Evolutionary conservation across 2,797 vertebrate species (phyloP).

Genomic region (Intellagama lesueurii): DNA sequence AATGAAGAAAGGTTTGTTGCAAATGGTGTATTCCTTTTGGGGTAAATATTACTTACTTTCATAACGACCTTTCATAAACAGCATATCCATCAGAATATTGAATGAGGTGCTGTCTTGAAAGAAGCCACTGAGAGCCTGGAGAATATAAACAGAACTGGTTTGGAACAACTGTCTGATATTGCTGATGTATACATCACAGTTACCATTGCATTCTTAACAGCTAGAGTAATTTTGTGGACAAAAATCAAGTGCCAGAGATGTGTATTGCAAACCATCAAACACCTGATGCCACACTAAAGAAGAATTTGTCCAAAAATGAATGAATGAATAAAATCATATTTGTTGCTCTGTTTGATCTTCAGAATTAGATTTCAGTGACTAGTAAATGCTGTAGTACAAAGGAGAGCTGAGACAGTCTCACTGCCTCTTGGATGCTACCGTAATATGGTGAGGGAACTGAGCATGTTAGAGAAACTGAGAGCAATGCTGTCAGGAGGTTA

Average conservation of each 20-base stretch:
- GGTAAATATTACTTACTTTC: conserved; percentile 84
- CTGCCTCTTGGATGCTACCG: no score
- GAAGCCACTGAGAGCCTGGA: conserved; percentile 87
- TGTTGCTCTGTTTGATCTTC: not conserved
- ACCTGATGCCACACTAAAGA: not conserved
- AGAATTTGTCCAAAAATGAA: not conserved
- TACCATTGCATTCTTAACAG: not conserved
- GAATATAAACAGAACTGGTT: conserved; percentile 54
- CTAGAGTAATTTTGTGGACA: not conserved
- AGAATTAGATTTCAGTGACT: not conserved
- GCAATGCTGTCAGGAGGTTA: no score
- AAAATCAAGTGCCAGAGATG: not conserved
- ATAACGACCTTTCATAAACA: conserved; percentile 89
- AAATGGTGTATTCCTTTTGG: conserved; percentile 12
- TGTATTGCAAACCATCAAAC: not conserved
- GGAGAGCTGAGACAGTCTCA: not conserved
- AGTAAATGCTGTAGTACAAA: not conserved
- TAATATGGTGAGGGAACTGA: no score
- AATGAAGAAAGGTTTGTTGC: not conserved
- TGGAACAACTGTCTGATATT: not conserved
- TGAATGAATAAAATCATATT: not conserved
- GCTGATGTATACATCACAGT: not conserved
- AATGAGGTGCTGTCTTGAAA: conserved; percentile 91
- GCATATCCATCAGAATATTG: conserved; percentile 91
- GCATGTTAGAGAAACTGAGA: no score